Evolutionary conservation across 2,888 invertebrate genomes (phyloP).

Genomic region (Eupsilia transversa): DNA sequence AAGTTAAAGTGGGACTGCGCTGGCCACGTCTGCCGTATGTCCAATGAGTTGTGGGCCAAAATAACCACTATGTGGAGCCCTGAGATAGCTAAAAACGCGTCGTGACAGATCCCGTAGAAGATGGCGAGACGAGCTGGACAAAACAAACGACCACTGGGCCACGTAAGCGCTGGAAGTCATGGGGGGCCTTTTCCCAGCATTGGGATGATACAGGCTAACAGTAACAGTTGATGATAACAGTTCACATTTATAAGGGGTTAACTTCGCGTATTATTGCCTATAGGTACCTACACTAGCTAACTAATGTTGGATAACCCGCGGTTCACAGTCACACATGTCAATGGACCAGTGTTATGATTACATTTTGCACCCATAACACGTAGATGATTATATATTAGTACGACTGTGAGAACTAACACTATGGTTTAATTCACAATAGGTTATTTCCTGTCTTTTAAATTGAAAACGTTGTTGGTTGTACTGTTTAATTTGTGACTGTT

Average conservation of each 20-base stretch:
- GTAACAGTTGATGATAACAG: constrained; percentile 7
- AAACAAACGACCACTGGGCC: not conserved
- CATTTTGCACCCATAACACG: constrained; percentile 52
- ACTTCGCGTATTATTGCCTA: constrained; percentile 12
- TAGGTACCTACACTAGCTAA: constrained; percentile 16
- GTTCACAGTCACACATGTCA: constrained; percentile 51
- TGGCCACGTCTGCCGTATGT: not conserved
- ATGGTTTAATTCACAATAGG: constrained; percentile 55
- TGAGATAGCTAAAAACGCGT: not conserved
- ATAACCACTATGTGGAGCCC: not conserved
- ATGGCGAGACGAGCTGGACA: not conserved
- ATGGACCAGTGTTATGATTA: constrained; percentile 64
- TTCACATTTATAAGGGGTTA: constrained; percentile 15
- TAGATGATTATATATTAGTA: constrained; percentile 53
- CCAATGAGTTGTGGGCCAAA: not conserved
- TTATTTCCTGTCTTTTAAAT: constrained; percentile 62
- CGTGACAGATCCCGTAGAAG: not conserved
- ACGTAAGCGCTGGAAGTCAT: not conserved
- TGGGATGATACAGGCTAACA: not conserved
- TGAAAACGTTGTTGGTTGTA: constrained; percentile 39
- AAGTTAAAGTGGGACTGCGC: not conserved
- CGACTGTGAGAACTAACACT: constrained; percentile 58
- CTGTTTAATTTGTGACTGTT: constrained; percentile 39
- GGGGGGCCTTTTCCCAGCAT: not conserved
- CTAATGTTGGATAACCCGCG: constrained; percentile 36